Evolutionary conservation across 2,113 vertebrate species (phyloP).

Genomic region (Penelope pileata): DNA sequence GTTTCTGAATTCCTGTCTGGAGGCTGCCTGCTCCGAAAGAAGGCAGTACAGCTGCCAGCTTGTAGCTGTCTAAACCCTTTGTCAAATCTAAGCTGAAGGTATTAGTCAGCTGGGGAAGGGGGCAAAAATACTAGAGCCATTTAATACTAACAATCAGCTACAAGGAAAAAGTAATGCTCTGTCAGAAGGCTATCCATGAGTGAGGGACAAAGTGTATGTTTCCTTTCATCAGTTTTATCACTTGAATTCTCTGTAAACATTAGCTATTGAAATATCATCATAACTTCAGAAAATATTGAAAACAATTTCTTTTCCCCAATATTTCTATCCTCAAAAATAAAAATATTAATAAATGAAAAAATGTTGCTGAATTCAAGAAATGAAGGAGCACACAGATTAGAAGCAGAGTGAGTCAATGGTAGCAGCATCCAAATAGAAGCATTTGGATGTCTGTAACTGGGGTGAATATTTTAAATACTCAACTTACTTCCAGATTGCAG

Average conservation of each 20-base stretch:
- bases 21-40: not conserved
- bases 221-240: not conserved
- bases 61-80: not conserved
- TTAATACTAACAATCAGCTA: not conserved
- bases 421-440: conserved; percentile 66
- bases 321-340: conserved; percentile 20
- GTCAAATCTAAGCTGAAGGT: not conserved
- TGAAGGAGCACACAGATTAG: conserved; percentile 60
- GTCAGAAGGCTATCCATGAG: not conserved
- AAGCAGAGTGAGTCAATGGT: conserved; percentile 45
- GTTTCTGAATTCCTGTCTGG: not conserved
- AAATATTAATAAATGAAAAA: conserved; percentile 7
- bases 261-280: not conserved
- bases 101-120: not conserved
- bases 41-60: not conserved
- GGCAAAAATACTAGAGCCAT: not conserved
- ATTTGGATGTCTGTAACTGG: conserved; percentile 73
- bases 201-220: not conserved
- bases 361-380: conserved; percentile 37
- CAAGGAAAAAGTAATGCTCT: not conserved
- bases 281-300: not conserved
- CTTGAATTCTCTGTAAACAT: not conserved
- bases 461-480: conserved; percentile 76
- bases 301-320: not conserved
- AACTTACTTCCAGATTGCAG: conserved; percentile 64